These are phyloP conservation scores for Phenganax stokvisi DNA, from an alignment of 92 coral and sea anemone species.

Conservation along the genomic window DNA sequence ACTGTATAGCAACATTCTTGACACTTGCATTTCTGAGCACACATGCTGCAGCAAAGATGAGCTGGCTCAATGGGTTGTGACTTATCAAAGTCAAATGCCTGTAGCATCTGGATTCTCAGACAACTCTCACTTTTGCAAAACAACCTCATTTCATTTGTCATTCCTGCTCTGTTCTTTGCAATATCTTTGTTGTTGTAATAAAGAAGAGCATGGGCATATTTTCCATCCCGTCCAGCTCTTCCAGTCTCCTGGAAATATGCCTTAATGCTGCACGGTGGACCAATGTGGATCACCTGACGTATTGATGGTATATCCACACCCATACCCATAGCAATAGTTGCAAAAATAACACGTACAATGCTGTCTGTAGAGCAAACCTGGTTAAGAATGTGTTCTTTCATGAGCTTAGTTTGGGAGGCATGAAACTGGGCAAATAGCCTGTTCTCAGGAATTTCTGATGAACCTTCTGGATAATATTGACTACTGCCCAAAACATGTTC, in stretches of 20 bases:
- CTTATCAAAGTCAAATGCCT: background rate
- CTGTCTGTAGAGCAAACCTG: conserved; percentile 22
- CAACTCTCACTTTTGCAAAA: conserved; percentile 21
- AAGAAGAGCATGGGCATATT: conserved; percentile 35
- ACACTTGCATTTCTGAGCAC: background rate
- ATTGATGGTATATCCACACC: background rate
- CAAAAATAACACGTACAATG: conserved; percentile 28
- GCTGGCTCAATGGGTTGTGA: background rate
- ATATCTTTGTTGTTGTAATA: conserved; percentile 41
- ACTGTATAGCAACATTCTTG: background rate
- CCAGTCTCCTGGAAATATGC: conserved; percentile 63
- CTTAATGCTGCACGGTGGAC: conserved; percentile 50
- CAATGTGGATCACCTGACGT: conserved; percentile 43
- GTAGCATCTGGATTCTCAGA: background rate
- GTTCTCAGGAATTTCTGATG: conserved; percentile 29
- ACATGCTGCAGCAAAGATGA: background rate
- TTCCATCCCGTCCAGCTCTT: conserved; percentile 54
- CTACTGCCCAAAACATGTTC: conserved; percentile 4
- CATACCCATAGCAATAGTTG: conserved; percentile 6
- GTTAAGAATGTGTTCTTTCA: conserved; percentile 29
- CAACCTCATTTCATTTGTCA: conserved; percentile 28
- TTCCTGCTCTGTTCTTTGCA: conserved; percentile 32
- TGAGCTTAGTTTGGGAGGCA: conserved; percentile 31
- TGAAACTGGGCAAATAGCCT: conserved; percentile 41
- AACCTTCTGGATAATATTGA: conserved; percentile 26